These are phyloP conservation scores for Lophochroa leadbeateri DNA, from an alignment of 2,113 vertebrate genomes.

Conservation along the genomic window DNA sequence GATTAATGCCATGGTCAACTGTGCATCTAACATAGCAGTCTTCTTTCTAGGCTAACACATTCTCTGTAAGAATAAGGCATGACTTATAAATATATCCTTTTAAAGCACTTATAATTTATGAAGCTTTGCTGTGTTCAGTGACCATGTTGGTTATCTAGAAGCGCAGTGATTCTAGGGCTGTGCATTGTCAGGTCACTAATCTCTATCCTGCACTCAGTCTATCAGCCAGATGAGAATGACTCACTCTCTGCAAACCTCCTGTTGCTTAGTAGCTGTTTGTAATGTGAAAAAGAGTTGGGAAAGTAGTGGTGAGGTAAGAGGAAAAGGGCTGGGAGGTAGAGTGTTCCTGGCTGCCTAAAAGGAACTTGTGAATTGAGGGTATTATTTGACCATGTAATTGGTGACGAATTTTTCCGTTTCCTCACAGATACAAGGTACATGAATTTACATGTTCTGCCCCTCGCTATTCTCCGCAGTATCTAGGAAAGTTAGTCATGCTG, in stretches of 20 bases:
- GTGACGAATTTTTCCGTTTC: background rate
- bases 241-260: background rate
- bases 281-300: background rate
- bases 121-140: background rate
- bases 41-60: background rate
- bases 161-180: background rate
- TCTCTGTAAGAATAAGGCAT: background rate
- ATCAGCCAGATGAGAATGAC: background rate
- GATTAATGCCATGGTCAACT: background rate
- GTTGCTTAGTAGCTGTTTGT: constrained; percentile 28
- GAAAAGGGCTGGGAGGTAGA: background rate
- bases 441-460: background rate
- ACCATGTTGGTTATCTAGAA: background rate
- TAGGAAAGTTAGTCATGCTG: background rate
- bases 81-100: background rate
- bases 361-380: background rate
- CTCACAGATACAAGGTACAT: background rate
- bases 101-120: background rate
- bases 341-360: background rate
- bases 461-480: background rate
- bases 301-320: background rate
- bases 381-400: background rate
- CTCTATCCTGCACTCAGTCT: background rate
- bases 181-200: background rate
- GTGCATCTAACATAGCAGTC: background rate